These are phyloP conservation scores for Clostera curtula DNA, from an alignment of 2,888 invertebrate species.

Conservation along the genomic window DNA sequence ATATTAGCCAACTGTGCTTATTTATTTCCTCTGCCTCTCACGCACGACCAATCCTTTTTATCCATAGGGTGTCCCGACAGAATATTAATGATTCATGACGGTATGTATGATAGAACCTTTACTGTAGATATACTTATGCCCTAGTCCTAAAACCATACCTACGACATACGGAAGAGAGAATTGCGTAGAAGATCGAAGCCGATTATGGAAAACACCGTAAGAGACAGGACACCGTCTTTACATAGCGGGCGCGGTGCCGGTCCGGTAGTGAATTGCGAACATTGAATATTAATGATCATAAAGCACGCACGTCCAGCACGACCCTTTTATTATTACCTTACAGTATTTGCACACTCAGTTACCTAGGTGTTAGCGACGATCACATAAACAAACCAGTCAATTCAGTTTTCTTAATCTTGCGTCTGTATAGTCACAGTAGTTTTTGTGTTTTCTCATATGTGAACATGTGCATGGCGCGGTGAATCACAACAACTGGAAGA, in stretches of 20 bases:
- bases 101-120: too few species aligned
- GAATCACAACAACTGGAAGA: conserved; percentile 63
- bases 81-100: too few species aligned
- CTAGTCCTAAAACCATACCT: too few species aligned
- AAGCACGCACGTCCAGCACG: conserved; percentile 13
- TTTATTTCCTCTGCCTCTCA: too few species aligned
- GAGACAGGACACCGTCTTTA: conserved; percentile 6
- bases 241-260: conserved; percentile 12
- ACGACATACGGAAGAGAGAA: too few species aligned
- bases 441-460: conserved; percentile 42
- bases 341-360: conserved; percentile 25
- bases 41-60: too few species aligned
- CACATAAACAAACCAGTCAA: neutral
- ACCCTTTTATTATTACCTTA: conserved; percentile 23
- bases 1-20: too few species aligned
- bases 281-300: conserved; percentile 53
- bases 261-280: conserved; percentile 42
- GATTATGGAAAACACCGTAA: conserved; percentile 9
- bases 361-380: conserved; percentile 6
- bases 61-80: too few species aligned
- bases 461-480: conserved; percentile 54
- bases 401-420: neutral
- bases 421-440: too few species aligned
- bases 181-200: too few species aligned
- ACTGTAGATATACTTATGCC: too few species aligned